Evolutionary conservation across 2,888 invertebrate genomes (phyloP), one percentile per base, ranked within the genome.

Genomic region (Pollenia labialis): DNA sequence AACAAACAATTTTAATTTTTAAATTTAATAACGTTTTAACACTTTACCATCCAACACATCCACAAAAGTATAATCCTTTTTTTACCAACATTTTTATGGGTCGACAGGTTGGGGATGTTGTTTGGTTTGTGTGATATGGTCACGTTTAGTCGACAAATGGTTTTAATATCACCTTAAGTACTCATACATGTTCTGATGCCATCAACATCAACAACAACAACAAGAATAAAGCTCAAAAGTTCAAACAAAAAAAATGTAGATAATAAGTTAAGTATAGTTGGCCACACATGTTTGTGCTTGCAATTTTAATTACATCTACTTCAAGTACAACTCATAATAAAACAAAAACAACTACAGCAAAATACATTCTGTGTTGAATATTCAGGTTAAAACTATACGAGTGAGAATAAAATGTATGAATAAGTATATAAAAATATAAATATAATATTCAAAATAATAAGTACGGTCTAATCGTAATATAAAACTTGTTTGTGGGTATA

Each of bases 131-230:
- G 7, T 76, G 76, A 54, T 54, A 58, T 76, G 76, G 66, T 85
- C 85, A 85, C 85, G 76, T 81, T 71, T 72, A 76, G 71, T 44
- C 81, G 81, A 72, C 75, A 81, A 81, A 77, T 77, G 76, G 42
- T 81, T 66, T 85, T 66, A 81, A 66, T 77, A 72, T 71, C 71
- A 81, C 75, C 60, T 68, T 9, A 80, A 72, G 56, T 62, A 50
- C 58, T 56, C 16, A 11, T 54, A 62, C 62, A 71, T 76, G 72
- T 56, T 72, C 40, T 56, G 46, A 48, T 72, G 62, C 14, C 60
- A 56, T 60, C 77, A 42, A 48, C 18, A 18, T 12, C 9, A 18
- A 14, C 44, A 56, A 58, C 50, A 40, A 58, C 32, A 11, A n/a
- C 18, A 42, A 42, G 32, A 54, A 32, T 64, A 56, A n/a, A 18